Evolutionary conservation across 2,113 vertebrate genomes (phyloP), one percentile per base, ranked within the genome.

Genomic region (Solea solea): DNA sequence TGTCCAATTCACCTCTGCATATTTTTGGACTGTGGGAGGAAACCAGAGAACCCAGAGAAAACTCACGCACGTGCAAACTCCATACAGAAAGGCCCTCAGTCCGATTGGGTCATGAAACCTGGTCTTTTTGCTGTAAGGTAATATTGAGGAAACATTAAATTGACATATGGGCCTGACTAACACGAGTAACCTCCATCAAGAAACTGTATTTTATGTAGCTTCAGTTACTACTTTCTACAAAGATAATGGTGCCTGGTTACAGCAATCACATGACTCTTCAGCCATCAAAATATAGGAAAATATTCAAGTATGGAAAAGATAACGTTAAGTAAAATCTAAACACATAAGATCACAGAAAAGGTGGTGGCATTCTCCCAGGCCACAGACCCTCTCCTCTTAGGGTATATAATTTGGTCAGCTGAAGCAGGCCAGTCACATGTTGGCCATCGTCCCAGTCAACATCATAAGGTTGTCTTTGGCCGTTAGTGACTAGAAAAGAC

Each of bases 391-490:
- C 66, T 76, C 68, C 57, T 34, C 74, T 62, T 82, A 21, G 7
- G 7, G 9, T 59, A 66, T 74, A 78, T 64, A 80, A 66, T 82
- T 74, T 72, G 81, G 79, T 72, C 81, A 68, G 62, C 76, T 80
- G 72, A 85, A 71, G 76, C 75, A 62, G 73, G 41, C 42, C 75
- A 68, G 71, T 61, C 68, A 62, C 74, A 83, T 83, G 81, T 88
- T 91, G 91, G 88, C 85, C 53, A 45, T 34, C 0, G 12, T 91
- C 90, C 88, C 85, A 89, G 88, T 85, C 67, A 80, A 88, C 87
- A 90, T 91, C 77, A 46, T 64, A 64, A 90, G 74, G 90, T 91
- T 91, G 90, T 90, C 83, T 90, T 92, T 90, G 88, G 90, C 88
- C 81, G 67, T 85, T 64, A 73, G 71, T 34, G 64, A 75, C 74